A percentile compares a stretch with the other conserved stretches of the same genome.
Conservation (phyloP, 2,888 invertebrate species). For the Brassicogethes aeneus region DNA sequence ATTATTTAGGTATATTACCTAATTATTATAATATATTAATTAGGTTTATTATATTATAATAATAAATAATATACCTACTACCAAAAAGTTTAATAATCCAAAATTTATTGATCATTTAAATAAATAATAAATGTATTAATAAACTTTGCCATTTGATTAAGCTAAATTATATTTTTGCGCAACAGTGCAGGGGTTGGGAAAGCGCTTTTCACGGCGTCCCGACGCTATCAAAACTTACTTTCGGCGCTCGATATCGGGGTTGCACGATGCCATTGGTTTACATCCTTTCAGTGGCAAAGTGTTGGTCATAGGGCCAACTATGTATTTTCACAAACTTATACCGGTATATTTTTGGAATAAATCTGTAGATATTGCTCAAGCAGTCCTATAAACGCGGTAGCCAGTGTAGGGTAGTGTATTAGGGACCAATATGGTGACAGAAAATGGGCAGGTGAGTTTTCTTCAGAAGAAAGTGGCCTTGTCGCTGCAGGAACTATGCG, state of each 20-base stretch:
- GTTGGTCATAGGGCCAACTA: slow-evolving; percentile 29
- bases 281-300: slow-evolving; percentile 27
- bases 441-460: slow-evolving; percentile 38
- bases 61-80: no score
- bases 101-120: no score
- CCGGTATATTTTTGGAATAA: slow-evolving; percentile 9
- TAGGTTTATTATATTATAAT: no score
- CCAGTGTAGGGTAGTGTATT: slow-evolving; percentile 9
- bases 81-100: no score
- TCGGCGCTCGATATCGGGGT: slow-evolving; percentile 39
- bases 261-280: slow-evolving; percentile 34
- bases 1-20: no score
- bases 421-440: slow-evolving; percentile 34
- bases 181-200: background rate
- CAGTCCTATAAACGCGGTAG: slow-evolving; percentile 3
- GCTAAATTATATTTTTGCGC: no score
- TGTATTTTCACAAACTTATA: slow-evolving; percentile 28
- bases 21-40: no score
- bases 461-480: slow-evolving; percentile 1
- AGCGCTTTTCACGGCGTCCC: slow-evolving; percentile 1
- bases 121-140: no score
- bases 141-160: no score
- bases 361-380: slow-evolving; percentile 13
- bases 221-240: slow-evolving; percentile 33
- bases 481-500: background rate